Base-by-base conservation (phyloP, 1,140 invertebrate species). In the Globodera ellingtonae region DNA sequence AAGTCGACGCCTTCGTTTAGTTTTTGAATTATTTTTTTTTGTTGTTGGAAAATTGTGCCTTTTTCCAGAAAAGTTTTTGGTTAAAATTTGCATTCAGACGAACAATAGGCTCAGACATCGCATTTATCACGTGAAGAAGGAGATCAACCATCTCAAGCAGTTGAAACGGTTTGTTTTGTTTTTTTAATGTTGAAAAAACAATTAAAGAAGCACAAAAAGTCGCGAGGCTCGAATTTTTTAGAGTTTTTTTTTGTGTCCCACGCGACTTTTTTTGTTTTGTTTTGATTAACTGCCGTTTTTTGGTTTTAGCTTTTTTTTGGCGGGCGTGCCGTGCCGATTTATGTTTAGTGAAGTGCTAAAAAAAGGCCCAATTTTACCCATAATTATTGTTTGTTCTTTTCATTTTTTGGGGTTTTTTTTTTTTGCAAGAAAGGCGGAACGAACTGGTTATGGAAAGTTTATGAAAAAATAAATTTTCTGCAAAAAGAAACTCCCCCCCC, bases 91-190 rank as follows among this genome's bases (percentile, higher is more conserved):
- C 10, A 44, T 73, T 59, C 21, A 80, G 79, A 73, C 62, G 47
- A 80, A 80, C 18, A 80, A 80, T 66, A 50, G 72, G 4, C 73
- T 80, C 5, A 44, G 71, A 7, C 79, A 80, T 50, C 70, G 79
- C 15, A 59, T 80, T 35, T 80, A 80, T 47, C 79, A 80, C 46
- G 73, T 80, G 24, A 81, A 77, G 52, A 81, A 81, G 56, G 80
- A 81, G 56, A 81, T 81, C 7, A 81, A 81, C 59, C 80, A 81
- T 59, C 50, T 81, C 44, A 81, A 81, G 47, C 80, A 80, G 10
- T 67, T 81, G 44, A 81, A 81, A 65, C 77, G 73, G 78, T 79
- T 65, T 35, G 35, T 35, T 35, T 35, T 35, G 15, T 56, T 79
- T 13, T 62, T 75, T 46, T 18, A 65, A 59, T 65, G 24, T 46